Base-by-base conservation (phyloP, 92 coral and sea anemone species). In the Bergia puertoricense region DNA sequence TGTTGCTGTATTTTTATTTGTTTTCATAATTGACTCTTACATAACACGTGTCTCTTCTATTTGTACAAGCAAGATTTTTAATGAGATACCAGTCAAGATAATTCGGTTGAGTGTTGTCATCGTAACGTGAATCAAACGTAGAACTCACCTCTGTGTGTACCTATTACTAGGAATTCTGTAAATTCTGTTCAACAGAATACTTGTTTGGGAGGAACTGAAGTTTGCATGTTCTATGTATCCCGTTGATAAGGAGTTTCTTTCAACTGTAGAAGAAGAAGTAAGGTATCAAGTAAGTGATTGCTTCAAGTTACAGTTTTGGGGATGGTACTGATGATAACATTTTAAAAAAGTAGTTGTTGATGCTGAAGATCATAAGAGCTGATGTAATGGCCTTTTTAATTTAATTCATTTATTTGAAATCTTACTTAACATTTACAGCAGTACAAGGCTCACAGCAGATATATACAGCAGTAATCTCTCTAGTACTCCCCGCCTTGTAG, bases 191-290 rank as follows among this genome's bases (percentile, higher is more conserved):
- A 88, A 73, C 40, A 97, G 99, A 76, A 79, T 97, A 75, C 91
- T 97, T 81, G 94, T 97, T 1, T 97, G 99, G 99, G 98, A 97
- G 87, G 99, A 97, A 81, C 94, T 97, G 66, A 97, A 94, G 99
- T 97, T 97, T 87, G 99, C 99, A 5, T 97, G 99, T 67, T 93
- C 98, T 40, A 90, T 95, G 95, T 97, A 95, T 86, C 99, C 99
- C 13, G 91, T 94, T 15, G 92, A 97, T 79, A 72, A 89, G 78
- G 93, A 94, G 69, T 97, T 97, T 89, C 92, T 95, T 85, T 77
- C 81, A 74, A 92, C 95, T 48, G 95, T 97, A 7, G 91, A 94
- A 81, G 91, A 94, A 22, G 99, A 96, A 90, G 97, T 95, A 48
- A 85, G 89, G 45, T 92, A 94, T 89, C 98, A 96, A 95, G 98